These are phyloP conservation scores for Chrysomallon squamiferum DNA, from an alignment of 1,140 invertebrate species.

Conservation along the genomic window DNA sequence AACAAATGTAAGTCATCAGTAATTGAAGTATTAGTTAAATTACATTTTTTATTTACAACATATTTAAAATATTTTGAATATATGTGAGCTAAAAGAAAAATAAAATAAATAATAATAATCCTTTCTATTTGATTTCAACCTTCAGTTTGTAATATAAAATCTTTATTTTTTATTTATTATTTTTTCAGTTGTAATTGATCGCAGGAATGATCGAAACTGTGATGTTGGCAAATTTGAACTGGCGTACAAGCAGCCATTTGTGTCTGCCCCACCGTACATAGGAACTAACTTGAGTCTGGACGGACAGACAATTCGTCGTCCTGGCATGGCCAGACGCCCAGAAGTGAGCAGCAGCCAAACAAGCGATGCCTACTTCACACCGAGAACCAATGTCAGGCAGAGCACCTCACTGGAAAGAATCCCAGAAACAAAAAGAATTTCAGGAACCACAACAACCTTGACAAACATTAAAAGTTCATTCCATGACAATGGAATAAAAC, in stretches of 20 bases:
- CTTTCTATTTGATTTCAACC: too few species aligned
- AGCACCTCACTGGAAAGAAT: not conserved
- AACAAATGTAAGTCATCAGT: too few species aligned
- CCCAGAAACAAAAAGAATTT: not conserved
- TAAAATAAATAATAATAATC: too few species aligned
- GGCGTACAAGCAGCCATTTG: slow-evolving; percentile 75
- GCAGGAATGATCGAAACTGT: slow-evolving; percentile 76
- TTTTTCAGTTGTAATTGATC: slow-evolving; percentile 85
- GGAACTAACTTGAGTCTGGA: slow-evolving; percentile 79
- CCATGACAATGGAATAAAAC: not conserved
- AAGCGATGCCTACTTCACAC: slow-evolving; percentile 6
- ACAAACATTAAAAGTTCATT: not conserved
- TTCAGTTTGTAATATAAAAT: too few species aligned
- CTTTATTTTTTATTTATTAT: slow-evolving; percentile 11
- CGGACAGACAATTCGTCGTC: slow-evolving; percentile 66
- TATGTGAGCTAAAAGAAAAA: too few species aligned
- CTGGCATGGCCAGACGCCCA: slow-evolving; percentile 3
- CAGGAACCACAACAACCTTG: not conserved
- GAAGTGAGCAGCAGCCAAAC: not conserved
- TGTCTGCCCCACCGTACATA: slow-evolving; percentile 83
- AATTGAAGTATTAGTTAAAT: too few species aligned
- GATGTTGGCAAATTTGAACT: slow-evolving; percentile 87
- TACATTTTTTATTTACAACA: too few species aligned
- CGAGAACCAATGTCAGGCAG: slow-evolving; percentile 10
- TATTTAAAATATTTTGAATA: too few species aligned